Evolutionary conservation across 2,797 vertebrate genomes (phyloP), one percentile per base, ranked within the genome.

Genomic region (Poecilia wingei): DNA sequence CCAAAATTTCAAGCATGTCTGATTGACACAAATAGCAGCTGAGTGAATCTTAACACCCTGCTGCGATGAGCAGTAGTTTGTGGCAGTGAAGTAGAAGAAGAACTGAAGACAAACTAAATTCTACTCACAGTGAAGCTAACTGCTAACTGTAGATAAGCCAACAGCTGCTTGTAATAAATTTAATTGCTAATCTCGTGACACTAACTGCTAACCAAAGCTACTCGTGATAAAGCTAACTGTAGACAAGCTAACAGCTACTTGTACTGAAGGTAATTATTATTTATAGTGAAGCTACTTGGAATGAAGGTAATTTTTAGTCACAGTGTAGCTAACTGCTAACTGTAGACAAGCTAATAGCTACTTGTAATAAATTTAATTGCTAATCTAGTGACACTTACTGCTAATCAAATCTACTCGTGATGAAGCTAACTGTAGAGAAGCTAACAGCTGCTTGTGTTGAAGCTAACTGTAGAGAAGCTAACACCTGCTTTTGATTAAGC

Each of bases 21-120:
- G 81, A 87, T 76, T 84, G 84, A 86, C 53, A 31, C 43, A 79
- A 76, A 84, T 46, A 41, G 39, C 79, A 82, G 61, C 71, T 36
- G 77, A 53, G 53, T 22, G 47, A 45, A 36, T 82, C 59, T 31
- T 7, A 69, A 78, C 71, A n/a, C 41, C 49, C 41, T 49, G 33
- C 74, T 59, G 68, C 69, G 79, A 84, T 13, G 4, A 78, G 25
- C 76, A 25, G 47, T 1, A 22, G 49, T 74, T 75, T 74, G 51
- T 77, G 69, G 72, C 74, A 31, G 55, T 18, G 25, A 8, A 39
- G 55, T 28, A 7, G 36, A 68, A 31, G 13, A 78, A 41, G 20
- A 55, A 55, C 22, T 55, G 8, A 1, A 8, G 22, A 53, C 53
- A 10, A n/a, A n/a, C 53, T 55, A n/a, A 55, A 25, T 25, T 12